A percentile compares a stretch with the other conserved stretches of the same genome.
These are phyloP conservation scores for Zygothrica quintamaculata DNA, from an alignment of 2,888 invertebrate species.

Conservation along the genomic window DNA sequence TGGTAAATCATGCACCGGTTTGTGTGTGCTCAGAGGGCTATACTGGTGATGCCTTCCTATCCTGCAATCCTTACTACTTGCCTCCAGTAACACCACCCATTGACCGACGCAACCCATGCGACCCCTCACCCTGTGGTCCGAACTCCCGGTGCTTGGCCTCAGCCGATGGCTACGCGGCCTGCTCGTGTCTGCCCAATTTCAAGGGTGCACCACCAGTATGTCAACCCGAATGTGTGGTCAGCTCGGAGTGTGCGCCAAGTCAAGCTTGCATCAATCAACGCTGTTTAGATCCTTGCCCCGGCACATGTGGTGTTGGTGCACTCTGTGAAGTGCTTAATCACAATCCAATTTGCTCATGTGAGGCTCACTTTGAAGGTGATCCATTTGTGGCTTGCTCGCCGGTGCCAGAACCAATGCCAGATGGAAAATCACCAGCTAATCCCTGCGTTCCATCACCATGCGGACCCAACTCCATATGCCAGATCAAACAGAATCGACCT, in stretches of 20 bases:
- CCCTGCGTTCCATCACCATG: slow-evolving; percentile 89
- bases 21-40: slow-evolving; percentile 90
- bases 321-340: slow-evolving; percentile 92
- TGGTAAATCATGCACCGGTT: slow-evolving; percentile 90
- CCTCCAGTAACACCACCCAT: slow-evolving; percentile 82
- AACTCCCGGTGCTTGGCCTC: slow-evolving; percentile 91
- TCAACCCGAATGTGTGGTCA: slow-evolving; percentile 93
- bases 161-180: slow-evolving; percentile 89
- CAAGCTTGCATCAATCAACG: slow-evolving; percentile 92
- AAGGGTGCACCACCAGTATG: slow-evolving; percentile 93
- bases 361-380: slow-evolving; percentile 90
- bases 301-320: slow-evolving; percentile 91
- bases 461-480: slow-evolving; percentile 93
- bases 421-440: slow-evolving; percentile 85
- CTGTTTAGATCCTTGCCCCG: slow-evolving; percentile 93
- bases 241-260: slow-evolving; percentile 91
- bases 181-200: slow-evolving; percentile 91
- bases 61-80: slow-evolving; percentile 87
- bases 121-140: slow-evolving; percentile 93
- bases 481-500: slow-evolving; percentile 90
- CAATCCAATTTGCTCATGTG: slow-evolving; percentile 93
- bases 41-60: slow-evolving; percentile 90
- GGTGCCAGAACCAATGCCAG: slow-evolving; percentile 72
- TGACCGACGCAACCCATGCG: slow-evolving; percentile 87
- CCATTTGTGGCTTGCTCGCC: slow-evolving; percentile 89